These are phyloP conservation scores for Dione vanillae DNA, from an alignment of 2,888 invertebrate genomes.

Conservation along the genomic window DNA sequence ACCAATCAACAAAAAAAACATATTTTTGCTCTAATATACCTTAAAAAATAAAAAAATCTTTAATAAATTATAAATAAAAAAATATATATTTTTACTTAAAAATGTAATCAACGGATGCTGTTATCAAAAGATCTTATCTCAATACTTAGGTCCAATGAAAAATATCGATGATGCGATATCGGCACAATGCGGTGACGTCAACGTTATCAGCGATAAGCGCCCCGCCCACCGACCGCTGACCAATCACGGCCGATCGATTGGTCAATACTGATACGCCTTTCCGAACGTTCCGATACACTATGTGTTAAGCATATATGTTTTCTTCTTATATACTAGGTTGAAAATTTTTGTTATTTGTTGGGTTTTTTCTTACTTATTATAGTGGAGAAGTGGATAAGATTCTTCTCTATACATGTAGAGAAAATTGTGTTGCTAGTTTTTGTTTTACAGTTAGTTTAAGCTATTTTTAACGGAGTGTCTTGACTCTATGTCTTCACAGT, in stretches of 20 bases:
- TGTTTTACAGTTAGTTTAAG: too few species aligned
- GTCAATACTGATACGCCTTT: conserved; percentile 67
- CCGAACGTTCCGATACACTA: conserved; percentile 47
- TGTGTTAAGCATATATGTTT: neutral
- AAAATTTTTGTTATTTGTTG: neutral
- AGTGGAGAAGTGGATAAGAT: neutral
- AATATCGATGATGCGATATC: conserved; percentile 46
- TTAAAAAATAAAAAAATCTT: too few species aligned
- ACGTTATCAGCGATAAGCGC: conserved; percentile 68
- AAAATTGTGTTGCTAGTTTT: too few species aligned
- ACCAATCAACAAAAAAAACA: too few species aligned
- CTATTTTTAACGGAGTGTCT: too few species aligned
- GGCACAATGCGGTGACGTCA: conserved; percentile 63
- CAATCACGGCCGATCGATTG: conserved; percentile 77
- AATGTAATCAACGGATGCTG: neutral
- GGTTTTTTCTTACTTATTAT: neutral
- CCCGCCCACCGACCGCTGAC: conserved; percentile 72
- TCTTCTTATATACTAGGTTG: neutral
- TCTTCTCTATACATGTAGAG: too few species aligned
- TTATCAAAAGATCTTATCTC: conserved; percentile 25
- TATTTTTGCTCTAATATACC: too few species aligned
- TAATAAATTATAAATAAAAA: too few species aligned
- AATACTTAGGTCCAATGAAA: conserved; percentile 29
- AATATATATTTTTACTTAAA: too few species aligned
- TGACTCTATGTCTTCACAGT: too few species aligned